phyloP scores from a whole-genome alignment of 2,888 invertebrate genomes.

The Pelosia muscerda region DNA sequence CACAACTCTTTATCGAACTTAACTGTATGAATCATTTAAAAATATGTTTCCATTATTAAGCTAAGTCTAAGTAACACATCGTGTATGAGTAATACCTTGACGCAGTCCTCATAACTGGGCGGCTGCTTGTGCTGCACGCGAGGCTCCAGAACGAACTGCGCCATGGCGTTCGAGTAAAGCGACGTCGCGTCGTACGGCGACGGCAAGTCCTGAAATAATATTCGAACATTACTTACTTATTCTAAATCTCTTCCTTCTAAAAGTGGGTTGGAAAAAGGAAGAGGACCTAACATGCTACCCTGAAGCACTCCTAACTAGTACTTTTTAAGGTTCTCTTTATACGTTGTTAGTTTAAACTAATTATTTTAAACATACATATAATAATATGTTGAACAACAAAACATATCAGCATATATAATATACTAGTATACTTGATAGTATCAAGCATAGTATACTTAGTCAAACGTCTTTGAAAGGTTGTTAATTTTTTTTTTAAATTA shows the following conservation, averaged over 20 bases:
- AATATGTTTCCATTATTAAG: too few species aligned
- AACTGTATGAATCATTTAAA: too few species aligned
- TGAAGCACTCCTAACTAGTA: background rate
- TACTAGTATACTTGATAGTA: background rate
- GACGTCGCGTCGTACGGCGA: slow-evolving; percentile 95
- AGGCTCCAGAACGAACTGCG: slow-evolving; percentile 88
- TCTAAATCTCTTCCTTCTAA: background rate
- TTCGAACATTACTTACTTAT: background rate
- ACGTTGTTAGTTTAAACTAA: background rate
- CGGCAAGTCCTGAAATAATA: slow-evolving; percentile 85
- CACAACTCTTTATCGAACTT: too few species aligned
- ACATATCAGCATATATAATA: background rate
- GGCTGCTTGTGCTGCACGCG: slow-evolving; percentile 91
- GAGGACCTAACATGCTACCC: slow-evolving; percentile 6
- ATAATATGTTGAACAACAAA: background rate
- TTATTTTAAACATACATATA: background rate
- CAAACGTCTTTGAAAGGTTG: background rate
- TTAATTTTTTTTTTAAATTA: background rate
- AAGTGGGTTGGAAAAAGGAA: background rate
- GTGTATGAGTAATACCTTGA: slow-evolving; percentile 86
- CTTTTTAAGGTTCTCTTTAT: background rate
- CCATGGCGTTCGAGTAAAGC: slow-evolving; percentile 93
- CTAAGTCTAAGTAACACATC: background rate
- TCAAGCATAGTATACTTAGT: background rate
- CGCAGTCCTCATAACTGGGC: slow-evolving; percentile 96